A percentile compares a stretch with the other conserved stretches of the same genome.
Evolutionary conservation across 2,797 vertebrate species (phyloP).

Genomic region (Scolopax bukidnonensis): DNA sequence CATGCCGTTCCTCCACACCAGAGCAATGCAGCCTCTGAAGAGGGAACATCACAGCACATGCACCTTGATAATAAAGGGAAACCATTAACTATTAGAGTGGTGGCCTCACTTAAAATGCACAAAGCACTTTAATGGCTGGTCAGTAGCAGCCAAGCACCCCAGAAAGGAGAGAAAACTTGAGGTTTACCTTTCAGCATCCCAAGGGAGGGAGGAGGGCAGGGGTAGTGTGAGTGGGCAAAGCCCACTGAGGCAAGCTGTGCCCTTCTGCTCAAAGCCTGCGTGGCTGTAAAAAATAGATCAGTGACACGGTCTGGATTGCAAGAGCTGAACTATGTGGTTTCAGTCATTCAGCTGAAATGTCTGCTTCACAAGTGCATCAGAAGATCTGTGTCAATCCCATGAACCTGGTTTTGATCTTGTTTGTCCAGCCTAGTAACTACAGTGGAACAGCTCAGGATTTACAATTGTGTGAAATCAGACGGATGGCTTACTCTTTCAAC

Average conservation of each 20-base stretch:
- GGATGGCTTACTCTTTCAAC: neutral
- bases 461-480: neutral
- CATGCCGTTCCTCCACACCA: accelerated
- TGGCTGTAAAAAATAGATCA: neutral
- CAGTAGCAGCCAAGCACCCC: neutral
- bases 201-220: neutral
- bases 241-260: accelerated
- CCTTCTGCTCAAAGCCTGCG: neutral
- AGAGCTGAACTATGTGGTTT: neutral
- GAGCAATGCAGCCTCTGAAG: neutral
- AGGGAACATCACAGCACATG: neutral
- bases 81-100: neutral
- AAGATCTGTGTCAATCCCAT: neutral
- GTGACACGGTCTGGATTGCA: accelerated
- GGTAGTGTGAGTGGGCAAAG: neutral
- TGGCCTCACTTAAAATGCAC: neutral
- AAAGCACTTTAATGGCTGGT: neutral
- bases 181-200: neutral
- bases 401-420: neutral
- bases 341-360: neutral
- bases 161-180: neutral
- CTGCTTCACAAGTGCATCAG: neutral
- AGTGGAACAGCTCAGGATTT: neutral
- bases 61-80: neutral
- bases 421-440: neutral